Base-by-base conservation (phyloP, 2,888 invertebrate species). In the Brachyptera putata region DNA sequence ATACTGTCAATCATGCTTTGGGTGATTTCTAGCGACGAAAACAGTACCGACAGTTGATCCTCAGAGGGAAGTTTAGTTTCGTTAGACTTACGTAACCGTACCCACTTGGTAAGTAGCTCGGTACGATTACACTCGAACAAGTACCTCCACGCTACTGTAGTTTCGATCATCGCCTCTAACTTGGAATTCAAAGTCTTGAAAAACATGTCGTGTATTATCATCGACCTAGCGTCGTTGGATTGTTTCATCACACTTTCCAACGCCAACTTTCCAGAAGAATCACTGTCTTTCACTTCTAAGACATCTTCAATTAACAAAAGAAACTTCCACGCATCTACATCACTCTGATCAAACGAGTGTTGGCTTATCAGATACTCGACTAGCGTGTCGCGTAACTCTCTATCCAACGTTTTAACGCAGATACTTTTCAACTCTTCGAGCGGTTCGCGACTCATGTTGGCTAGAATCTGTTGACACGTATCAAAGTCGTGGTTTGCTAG, bases 311-410 rank as follows among this genome's bases (percentile, higher is more conserved):
- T 67, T 57, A 68, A 67, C 37, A 75, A 72, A 48, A 79, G 65
- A 62, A 80, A 71, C 34, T 72, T 67, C 78, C 78, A 79, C 18
- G 76, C 70, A 43, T 74, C 69, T 37, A 71, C 67, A 41, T 76
- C 69, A 37, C 69, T 63, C 37, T 36, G 36, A 18, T 43, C 24
- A 71, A 70, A 14, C 71, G 72, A 26, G 77, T 74, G 63, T 80
- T 43, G 43, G 21, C 21, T 21, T 11, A 4, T 82, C 61, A 90
- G 72, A 70, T 88, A 81, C 55, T 83, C 81, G 16, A 85, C 80
- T 65, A 89, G 79, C 66, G 84, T 84, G 67, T 86, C 83, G 67
- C 86, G 78, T 53, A 86, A 75, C 26, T 77, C 77, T 64, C 80
- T 78, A 63, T 84, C 79, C 36, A 75, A 72, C 37, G 84, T 84